Conservation (phyloP, 2,888 invertebrate species). For the Coleophora flavipennella region DNA sequence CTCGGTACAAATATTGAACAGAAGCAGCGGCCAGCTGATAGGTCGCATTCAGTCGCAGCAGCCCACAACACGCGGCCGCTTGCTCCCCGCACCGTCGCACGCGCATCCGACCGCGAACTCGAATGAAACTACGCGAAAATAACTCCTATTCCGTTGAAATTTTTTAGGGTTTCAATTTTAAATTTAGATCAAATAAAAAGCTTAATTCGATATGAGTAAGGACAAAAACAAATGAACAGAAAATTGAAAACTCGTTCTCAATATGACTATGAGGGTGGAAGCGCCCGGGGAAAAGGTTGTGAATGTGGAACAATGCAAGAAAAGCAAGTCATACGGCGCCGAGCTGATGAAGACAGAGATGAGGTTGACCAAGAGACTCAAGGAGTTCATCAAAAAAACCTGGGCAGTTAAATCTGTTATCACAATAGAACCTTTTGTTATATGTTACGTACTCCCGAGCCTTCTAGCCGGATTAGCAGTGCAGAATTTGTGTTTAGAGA, state of each 20-base stretch:
- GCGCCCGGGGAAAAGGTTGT: slow-evolving; percentile 58
- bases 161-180: no score
- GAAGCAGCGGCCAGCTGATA: slow-evolving; percentile 52
- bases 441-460: slow-evolving; percentile 77
- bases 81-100: slow-evolving; percentile 38
- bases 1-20: slow-evolving; percentile 52
- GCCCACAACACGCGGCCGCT: slow-evolving; percentile 42
- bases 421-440: slow-evolving; percentile 79
- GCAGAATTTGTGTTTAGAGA: slow-evolving; percentile 70
- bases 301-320: slow-evolving; percentile 55
- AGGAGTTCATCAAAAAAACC: slow-evolving; percentile 49
- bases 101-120: slow-evolving; percentile 29
- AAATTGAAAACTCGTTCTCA: slow-evolving; percentile 39
- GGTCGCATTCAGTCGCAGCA: slow-evolving; percentile 46
- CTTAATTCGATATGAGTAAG: slow-evolving; percentile 17
- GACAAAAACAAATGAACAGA: slow-evolving; percentile 46
- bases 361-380: slow-evolving; percentile 46
- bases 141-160: no score
- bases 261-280: slow-evolving; percentile 67
- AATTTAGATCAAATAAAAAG: no score
- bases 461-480: slow-evolving; percentile 76
- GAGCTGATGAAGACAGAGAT: slow-evolving; percentile 45
- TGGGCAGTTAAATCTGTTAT: slow-evolving; percentile 57
- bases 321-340: slow-evolving; percentile 37
- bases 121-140: slow-evolving; percentile 9